Base-by-base conservation (phyloP, 2,888 invertebrate species). In the Eueremaeus valkanovi region DNA sequence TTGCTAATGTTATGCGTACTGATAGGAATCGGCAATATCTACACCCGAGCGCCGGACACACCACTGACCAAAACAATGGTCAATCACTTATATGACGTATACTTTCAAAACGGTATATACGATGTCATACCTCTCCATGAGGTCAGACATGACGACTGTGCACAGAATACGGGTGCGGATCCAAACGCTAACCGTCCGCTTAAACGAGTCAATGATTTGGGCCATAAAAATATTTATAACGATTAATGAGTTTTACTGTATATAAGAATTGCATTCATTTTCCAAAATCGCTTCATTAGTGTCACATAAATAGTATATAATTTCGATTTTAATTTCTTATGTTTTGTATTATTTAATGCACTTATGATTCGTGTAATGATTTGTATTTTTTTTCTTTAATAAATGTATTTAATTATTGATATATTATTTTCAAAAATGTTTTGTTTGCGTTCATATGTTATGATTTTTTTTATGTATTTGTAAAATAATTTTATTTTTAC, bases 71-170 rank as follows among this genome's bases (percentile, higher is more conserved):
- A 72, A 29, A 58, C 40, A 36, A 72, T 72, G 55, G 31, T 75
- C 21, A 55, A 72, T 24, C 51, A 72, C 36, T 42, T 75, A 31
- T 27, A 72, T 1, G 75, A 75, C 51, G 72, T 75, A 9, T 75
- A 51, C 72, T 72, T 66, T 42, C 75, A 75, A 55, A 75, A 75
- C 36, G 75, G 75, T 18, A 75, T 75, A 3, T 75, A 75, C 51
- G 75, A 75, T 72, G 70, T 70, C 18, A 21, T 75, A 24, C 75
- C 75, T 16, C 8, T 75, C 9, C 75, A 75, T 72, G 68, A 51
- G 18, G 55, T 75, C 18, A 33, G 49, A 51, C 75, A 75, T 8
- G 72, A 70, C n/a, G 29, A 42, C 18, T 75, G 75, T 72, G 70
- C 40, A 49, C 27, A 9, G 68, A 8, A 70, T 36, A 8, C 36